Base-by-base conservation (phyloP, 2,113 vertebrate genomes). In the Acinonyx jubatus region DNA sequence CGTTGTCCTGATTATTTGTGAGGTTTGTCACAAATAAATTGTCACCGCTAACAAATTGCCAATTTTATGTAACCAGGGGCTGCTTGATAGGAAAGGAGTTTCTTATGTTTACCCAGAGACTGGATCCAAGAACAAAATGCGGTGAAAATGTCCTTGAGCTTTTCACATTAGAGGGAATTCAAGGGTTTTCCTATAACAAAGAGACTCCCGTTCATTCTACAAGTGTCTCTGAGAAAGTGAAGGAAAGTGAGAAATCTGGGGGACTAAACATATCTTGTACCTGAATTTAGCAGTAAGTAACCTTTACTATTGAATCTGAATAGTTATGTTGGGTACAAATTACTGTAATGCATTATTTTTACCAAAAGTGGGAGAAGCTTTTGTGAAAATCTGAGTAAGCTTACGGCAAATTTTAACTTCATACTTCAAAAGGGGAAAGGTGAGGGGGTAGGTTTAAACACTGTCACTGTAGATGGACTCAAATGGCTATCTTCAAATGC, bases 141-240 rank as follows among this genome's bases (percentile, higher is more conserved):
- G 8, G 48, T 50, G 45, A 27, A 12, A 55, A 61, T 36, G 19
- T 55, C 41, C n/a, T 9, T 83, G 61, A 79, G 50, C 21, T 52
- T 48, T 76, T 21, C 18, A 36, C 8, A 13, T 38, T 4, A 29
- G n/a, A 82, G 27, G 36, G 33, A 80, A 94, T 38, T 50, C 25
- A 73, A 25, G 21, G 4, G 25, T 94, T 94, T 91, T 89, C 36
- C 45, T 57, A 5, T 55, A 92, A 66, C 31, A 66, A 65, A 81
- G 48, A 96, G 69, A 57, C 2, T 61, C 71, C 38, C 25, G 41
- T 29, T 94, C 9, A 9, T 9, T 16, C 23, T 27, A 61, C 38
- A n/a, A 88, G 52, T 21, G 85, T 81, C 63, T 92, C 65, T 36
- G 66, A 90, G 85, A 92, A 74, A 61, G 29, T 45, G 79, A 89